Base-by-base conservation (phyloP, 2,888 invertebrate species). In the Pyrrhosoma nymphula region DNA sequence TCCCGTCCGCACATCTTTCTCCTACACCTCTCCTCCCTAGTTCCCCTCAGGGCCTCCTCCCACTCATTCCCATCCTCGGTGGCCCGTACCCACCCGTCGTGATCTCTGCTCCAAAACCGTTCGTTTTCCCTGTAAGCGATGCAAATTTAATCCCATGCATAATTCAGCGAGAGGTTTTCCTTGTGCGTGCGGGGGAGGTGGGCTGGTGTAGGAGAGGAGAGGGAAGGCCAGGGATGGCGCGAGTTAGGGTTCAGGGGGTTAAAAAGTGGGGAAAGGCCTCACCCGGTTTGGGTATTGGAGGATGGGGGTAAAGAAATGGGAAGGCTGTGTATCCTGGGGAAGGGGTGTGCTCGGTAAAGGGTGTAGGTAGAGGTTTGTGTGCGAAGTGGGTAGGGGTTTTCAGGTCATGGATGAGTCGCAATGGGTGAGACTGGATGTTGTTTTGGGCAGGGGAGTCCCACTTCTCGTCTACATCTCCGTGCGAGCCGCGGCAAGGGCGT, bases 91-190 rank as follows among this genome's bases (percentile, higher is more conserved):
- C 60, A 18, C 89, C 55, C 89, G 26, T 55, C 89, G 55, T 89
- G 89, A 89, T 89, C 89, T 89, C 89, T 89, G 89, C 89, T 55
- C 89, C 82, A 55, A 60, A 89, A 89, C 89, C 89, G 89, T 89
- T 89, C 89, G 89, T 89, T 89, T 47, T 89, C 89, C 55, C 55
- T 47, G 89, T 55, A 89, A 89, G 55, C 30, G 89, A 89, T 89
- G 89, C 89, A 89, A 89, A 89, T 89, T 89, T 89, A 89, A 89
- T 89, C 55, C 89, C 89, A 89, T 89, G 89, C 89, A 89, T 89
- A 89, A 89, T 89, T 89, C 89, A 89, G 89, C 47, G 89, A 89
- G 89, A 89, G 89, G 89, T 89, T 89, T 89, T 89, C 55, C 23
- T 23, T 47, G 89, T 26, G 47, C 20, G 88, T 39, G 88, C 12